Evolutionary conservation across 2,888 invertebrate genomes (phyloP).

Genomic region (Scaptomyza caliginosa): DNA sequence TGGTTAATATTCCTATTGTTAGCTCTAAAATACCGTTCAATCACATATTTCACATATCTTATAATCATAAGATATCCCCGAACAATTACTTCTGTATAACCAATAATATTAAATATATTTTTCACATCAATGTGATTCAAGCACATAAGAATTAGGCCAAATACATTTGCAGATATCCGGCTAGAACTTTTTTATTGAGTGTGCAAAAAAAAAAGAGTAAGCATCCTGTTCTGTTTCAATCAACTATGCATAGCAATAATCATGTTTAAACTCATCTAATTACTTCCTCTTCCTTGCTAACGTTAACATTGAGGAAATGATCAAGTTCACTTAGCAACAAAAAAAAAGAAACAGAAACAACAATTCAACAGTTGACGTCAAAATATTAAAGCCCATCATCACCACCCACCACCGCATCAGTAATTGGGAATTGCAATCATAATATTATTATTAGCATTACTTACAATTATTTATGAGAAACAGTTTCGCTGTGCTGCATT

Average conservation of each 20-base stretch:
- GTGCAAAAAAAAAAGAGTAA: background rate
- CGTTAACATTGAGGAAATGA: conserved; percentile 24
- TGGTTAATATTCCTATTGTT: too few species aligned
- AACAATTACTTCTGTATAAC: too few species aligned
- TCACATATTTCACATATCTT: too few species aligned
- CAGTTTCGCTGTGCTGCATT: conserved; percentile 22
- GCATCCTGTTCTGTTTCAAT: conserved; percentile 18
- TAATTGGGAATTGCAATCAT: conserved; percentile 30
- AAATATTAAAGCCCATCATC: background rate
- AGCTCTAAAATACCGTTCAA: too few species aligned
- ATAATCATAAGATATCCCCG: too few species aligned
- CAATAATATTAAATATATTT: background rate
- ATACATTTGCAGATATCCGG: background rate
- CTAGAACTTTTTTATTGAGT: background rate
- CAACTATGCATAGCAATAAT: background rate
- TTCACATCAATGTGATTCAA: too few species aligned
- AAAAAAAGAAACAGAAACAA: background rate
- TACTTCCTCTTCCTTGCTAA: conserved; percentile 32
- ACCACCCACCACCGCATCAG: background rate
- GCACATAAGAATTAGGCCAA: background rate
- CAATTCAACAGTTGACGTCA: conserved; percentile 42
- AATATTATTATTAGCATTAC: conserved; percentile 61
- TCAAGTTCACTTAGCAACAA: conserved; percentile 7
- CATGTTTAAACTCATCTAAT: conserved; percentile 35
- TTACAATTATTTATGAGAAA: conserved; percentile 60